Base-by-base conservation (phyloP, 1,140 invertebrate species). In the Aphaenogaster ashmeadi region DNA sequence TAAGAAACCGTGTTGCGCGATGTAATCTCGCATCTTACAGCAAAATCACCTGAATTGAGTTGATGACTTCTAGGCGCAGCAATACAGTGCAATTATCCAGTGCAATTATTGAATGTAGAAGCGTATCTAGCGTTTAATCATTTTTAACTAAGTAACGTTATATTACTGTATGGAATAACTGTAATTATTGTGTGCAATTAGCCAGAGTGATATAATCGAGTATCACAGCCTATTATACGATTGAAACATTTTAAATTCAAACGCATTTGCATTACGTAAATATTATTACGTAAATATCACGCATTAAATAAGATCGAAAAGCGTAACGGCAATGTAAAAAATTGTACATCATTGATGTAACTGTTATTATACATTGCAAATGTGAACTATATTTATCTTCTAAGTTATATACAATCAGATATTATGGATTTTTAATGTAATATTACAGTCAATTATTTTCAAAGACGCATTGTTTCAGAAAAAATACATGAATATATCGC, bases 111-210 rank as follows among this genome's bases (percentile, higher is more conserved):
- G 50, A 69, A 52, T 56, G 9, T 1, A 72, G 11, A 47, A 27
- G 21, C 6, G 54, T 5, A 9, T 47, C 27, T 47, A 21, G 0
- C 13, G 11, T 69, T 44, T 44, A 84, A 84, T 47, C 5, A 36
- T 84, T 75, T 84, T 74, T 74, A 84, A 84, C 11, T 21, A 83
- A 54, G 41, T 75, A 84, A 81, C 44, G 44, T 18, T 38, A 69
- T n/a, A 47, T 60, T 83, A 47, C 36, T 50, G n/a, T 58, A 47
- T 18, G 9, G 15, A 74, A 84, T 84, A 75, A 62, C 18, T 11
- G 13, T 50, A 74, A 84, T 75, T 60, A 84, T 56, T n/a, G 41
- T n/a, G 41, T 7, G 54, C 67, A 36, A 84, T 75, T 84, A 84
- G 1, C 6, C 21, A 8, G 15, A 41, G 3, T 38, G 41, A 75